Conservation (phyloP, 2,888 invertebrate species). For the Antheraea assamensis region DNA sequence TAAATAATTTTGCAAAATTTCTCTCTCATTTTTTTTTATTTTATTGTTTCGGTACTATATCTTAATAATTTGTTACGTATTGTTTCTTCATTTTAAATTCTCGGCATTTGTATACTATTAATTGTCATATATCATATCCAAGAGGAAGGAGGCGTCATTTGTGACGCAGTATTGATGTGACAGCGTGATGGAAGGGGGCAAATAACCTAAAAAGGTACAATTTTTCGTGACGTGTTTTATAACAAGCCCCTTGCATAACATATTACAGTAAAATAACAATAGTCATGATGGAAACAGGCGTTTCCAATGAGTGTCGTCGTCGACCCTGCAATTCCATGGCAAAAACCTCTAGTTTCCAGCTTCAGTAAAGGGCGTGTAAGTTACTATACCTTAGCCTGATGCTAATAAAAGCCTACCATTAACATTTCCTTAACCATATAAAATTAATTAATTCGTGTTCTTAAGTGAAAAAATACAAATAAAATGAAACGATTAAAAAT, state of each 20-base stretch:
- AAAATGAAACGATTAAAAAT: slow-evolving; percentile 1
- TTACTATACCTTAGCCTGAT: not conserved
- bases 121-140: no score
- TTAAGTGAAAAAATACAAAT: not conserved
- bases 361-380: not conserved
- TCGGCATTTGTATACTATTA: no score
- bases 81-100: no score
- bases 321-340: not conserved
- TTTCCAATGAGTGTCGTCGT: not conserved
- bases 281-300: not conserved
- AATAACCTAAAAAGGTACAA: no score
- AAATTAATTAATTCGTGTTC: slow-evolving; percentile 1
- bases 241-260: not conserved
- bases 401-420: not conserved
- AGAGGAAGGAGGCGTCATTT: no score
- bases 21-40: no score
- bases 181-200: no score
- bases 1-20: no score
- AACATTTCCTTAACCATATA: not conserved
- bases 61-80: no score
- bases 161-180: no score
- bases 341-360: not conserved
- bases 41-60: no score
- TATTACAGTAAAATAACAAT: not conserved
- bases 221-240: not conserved